Conservation (phyloP, 2,888 invertebrate genomes). For the Callinectes sapidus region DNA sequence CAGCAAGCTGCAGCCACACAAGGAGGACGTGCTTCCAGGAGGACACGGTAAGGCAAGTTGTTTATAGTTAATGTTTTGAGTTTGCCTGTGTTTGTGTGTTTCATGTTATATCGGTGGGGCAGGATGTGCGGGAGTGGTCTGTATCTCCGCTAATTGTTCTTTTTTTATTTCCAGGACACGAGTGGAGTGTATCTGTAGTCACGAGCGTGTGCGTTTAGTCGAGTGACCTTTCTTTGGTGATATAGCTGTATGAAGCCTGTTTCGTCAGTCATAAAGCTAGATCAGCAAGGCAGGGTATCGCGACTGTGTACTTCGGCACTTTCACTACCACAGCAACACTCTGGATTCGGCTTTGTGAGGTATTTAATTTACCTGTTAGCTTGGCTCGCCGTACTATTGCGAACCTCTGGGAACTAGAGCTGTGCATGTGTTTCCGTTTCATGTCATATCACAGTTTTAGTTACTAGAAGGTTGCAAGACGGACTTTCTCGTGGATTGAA, state of each 20-base stretch:
- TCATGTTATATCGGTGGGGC: not conserved
- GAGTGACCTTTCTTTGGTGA: constrained; percentile 73
- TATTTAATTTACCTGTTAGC: too few species aligned
- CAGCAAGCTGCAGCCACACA: not conserved
- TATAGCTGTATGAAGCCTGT: constrained; percentile 73
- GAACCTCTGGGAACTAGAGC: constrained; percentile 53
- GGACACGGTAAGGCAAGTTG: not conserved
- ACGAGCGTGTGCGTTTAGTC: not conserved
- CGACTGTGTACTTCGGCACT: constrained; percentile 40
- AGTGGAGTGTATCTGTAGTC: not conserved
- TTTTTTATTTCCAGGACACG: too few species aligned
- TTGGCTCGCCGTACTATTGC: not conserved
- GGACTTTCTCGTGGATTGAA: not conserved
- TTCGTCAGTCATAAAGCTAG: constrained; percentile 73
- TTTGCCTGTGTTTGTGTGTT: not conserved
- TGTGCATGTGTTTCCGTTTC: constrained; percentile 48
- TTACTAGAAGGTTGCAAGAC: constrained; percentile 47
- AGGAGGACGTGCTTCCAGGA: not conserved
- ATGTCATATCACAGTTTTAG: constrained; percentile 65
- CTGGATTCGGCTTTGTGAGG: too few species aligned
- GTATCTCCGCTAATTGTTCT: too few species aligned
- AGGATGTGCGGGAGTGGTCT: too few species aligned
- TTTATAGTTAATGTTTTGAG: too few species aligned
- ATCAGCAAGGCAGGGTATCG: constrained; percentile 73
- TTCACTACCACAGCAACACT: not conserved